Percentiles rank a stretch among this genome's conserved stretches.
Evolutionary conservation across 2,888 invertebrate genomes (phyloP).

Genomic region (Elgonia sp.): DNA sequence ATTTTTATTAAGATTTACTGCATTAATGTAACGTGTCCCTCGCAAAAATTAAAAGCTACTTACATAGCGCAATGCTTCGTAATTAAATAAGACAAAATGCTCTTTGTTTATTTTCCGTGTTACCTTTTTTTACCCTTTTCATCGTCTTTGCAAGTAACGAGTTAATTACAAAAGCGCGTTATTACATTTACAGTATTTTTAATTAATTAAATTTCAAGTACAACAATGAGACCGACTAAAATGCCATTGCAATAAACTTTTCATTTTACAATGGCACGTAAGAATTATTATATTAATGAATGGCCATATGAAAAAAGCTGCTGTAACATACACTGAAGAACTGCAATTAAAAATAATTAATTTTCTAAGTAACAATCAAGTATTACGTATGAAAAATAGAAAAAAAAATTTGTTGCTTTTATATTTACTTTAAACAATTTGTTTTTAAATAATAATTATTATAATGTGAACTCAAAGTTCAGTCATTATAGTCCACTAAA

Average conservation of each 20-base stretch:
- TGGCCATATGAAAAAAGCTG: too few species aligned
- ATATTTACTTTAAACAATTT: too few species aligned
- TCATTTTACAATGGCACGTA: too few species aligned
- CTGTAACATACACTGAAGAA: too few species aligned
- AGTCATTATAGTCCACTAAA: too few species aligned
- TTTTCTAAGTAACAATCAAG: too few species aligned
- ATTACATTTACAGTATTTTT: slow-evolving; percentile 19
- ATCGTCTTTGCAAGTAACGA: slow-evolving; percentile 2
- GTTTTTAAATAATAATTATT: too few species aligned
- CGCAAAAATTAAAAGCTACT: slow-evolving; percentile 23
- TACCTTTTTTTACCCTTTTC: slow-evolving; percentile 1
- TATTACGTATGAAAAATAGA: too few species aligned
- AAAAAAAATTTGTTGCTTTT: too few species aligned
- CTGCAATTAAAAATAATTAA: too few species aligned
- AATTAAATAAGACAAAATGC: slow-evolving; percentile 32
- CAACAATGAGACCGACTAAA: background rate
- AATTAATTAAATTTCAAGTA: slow-evolving; percentile 35
- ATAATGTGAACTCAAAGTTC: too few species aligned
- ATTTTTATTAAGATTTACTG: slow-evolving; percentile 5
- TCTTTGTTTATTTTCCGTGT: slow-evolving; percentile 14
- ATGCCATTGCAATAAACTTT: background rate
- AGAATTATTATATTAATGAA: too few species aligned
- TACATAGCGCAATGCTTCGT: slow-evolving; percentile 9
- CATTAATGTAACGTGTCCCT: slow-evolving; percentile 18
- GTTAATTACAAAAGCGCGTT: slow-evolving; percentile 32